phyloP scores from a whole-genome alignment of 1,140 invertebrate genomes.

The Holcopasites calliopsidis region DNA sequence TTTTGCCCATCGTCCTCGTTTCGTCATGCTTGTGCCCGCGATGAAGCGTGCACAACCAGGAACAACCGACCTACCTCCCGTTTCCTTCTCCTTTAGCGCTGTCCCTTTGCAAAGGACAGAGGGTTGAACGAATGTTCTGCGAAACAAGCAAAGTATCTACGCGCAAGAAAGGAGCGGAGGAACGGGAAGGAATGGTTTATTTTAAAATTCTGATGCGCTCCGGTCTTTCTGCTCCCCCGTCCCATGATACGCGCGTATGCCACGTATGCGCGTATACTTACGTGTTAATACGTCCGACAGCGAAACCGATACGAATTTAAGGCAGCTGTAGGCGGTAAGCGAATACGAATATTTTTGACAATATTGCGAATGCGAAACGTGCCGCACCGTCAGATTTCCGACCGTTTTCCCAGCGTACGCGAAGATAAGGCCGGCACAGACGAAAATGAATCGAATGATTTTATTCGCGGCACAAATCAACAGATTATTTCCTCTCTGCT shows the following conservation, averaged over 20 bases:
- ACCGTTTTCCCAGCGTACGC: conserved; percentile 43
- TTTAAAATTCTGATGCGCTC: neutral
- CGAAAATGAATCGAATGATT: conserved; percentile 63
- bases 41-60: no score
- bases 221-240: neutral
- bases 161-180: neutral
- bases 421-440: conserved; percentile 50
- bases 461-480: conserved; percentile 63
- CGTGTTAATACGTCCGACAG: conserved; percentile 26
- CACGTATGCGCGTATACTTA: neutral
- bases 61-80: no score
- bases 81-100: no score
- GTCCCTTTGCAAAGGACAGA: no score
- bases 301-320: conserved; percentile 44
- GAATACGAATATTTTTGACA: conserved; percentile 50
- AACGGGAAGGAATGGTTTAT: neutral
- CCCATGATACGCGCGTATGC: neutral
- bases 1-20: conserved; percentile 56
- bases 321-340: conserved; percentile 30
- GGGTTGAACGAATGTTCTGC: no score
- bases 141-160: neutral
- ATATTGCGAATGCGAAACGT: conserved; percentile 43
- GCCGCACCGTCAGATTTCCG: conserved; percentile 48
- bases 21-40: neutral
- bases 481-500: conserved; percentile 60